Percentiles rank a stretch among this genome's conserved stretches.
Evolutionary conservation across 2,113 vertebrate species (phyloP).

Genomic region (Sylvia atricapilla): DNA sequence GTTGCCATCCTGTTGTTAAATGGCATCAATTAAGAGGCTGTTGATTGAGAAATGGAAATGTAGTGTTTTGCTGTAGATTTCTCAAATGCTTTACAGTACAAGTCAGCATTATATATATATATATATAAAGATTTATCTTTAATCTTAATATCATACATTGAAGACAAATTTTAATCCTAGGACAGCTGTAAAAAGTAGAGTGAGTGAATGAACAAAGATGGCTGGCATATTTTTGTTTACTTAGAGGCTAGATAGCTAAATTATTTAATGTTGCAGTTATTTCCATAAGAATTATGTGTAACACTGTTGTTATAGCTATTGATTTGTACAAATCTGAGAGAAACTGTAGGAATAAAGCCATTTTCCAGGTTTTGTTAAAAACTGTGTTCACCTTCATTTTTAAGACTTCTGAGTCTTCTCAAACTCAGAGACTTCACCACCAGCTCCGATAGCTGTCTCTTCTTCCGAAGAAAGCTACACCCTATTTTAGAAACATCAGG

Average conservation of each 20-base stretch:
- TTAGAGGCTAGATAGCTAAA: neutral
- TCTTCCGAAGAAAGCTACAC: neutral
- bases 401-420: neutral
- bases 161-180: neutral
- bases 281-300: neutral
- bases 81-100: neutral
- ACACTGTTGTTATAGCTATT: neutral
- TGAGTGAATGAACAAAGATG: neutral
- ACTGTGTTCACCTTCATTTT: neutral
- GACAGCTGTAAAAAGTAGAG: neutral
- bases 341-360: neutral
- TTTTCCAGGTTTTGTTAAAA: neutral
- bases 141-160: neutral
- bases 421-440: neutral
- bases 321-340: neutral
- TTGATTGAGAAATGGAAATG: neutral
- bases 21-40: neutral
- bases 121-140: neutral
- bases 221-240: neutral
- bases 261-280: neutral
- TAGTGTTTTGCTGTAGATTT: neutral
- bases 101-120: neutral
- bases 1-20: neutral
- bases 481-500: neutral
- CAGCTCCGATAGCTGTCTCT: neutral